Percentiles rank a stretch among this genome's conserved stretches.
Conservation (phyloP, 2,113 vertebrate species). For the Turdus rufiventris region DNA sequence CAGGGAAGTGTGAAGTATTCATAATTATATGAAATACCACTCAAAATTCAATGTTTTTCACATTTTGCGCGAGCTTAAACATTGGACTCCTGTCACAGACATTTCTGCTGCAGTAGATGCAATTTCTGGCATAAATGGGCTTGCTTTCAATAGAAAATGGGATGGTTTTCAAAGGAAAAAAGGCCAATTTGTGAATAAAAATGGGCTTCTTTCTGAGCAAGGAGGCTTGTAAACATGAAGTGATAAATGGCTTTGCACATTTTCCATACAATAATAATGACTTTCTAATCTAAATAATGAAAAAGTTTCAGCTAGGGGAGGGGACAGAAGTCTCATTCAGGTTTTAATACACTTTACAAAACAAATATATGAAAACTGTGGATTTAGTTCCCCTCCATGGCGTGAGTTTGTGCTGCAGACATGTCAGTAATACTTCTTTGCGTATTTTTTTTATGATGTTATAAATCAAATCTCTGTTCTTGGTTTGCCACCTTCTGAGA, state of each 20-base stretch:
- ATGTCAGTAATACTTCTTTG: background rate
- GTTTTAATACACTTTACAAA: background rate
- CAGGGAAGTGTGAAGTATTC: background rate
- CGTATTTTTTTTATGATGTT: background rate
- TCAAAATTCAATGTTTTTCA: slow-evolving; percentile 29
- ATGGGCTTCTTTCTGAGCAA: background rate
- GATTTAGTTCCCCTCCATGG: background rate
- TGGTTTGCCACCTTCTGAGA: background rate
- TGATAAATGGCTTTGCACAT: slow-evolving; percentile 17
- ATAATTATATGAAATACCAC: slow-evolving; percentile 15
- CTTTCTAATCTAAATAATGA: slow-evolving; percentile 36
- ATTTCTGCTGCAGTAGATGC: slow-evolving; percentile 13
- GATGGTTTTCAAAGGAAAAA: slow-evolving; percentile 11
- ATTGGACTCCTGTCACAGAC: slow-evolving; percentile 21
- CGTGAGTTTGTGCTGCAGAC: background rate
- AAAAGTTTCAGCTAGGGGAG: background rate
- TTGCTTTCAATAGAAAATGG: slow-evolving; percentile 39
- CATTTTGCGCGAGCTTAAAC: background rate
- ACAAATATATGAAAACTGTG: background rate
- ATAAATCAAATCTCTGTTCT: background rate
- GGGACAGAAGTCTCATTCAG: background rate
- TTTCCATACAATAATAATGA: background rate
- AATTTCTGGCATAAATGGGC: slow-evolving; percentile 33
- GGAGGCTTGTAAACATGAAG: background rate
- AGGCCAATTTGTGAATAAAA: slow-evolving; percentile 32